phyloP scores from a whole-genome alignment of 1,140 invertebrate genomes.

The Drosophila ambigua region DNA sequence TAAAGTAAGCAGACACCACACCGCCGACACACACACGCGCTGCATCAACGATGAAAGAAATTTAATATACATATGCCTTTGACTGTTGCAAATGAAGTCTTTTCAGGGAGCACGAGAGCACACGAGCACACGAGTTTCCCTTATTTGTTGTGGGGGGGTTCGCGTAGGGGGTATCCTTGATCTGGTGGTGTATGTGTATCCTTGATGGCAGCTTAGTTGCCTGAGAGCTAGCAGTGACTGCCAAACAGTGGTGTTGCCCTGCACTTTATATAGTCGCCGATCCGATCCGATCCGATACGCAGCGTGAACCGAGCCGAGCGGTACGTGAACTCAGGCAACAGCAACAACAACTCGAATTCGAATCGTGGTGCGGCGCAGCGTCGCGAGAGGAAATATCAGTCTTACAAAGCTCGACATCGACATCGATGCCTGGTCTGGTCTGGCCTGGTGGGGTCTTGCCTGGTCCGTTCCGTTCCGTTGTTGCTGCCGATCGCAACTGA shows the following conservation, averaged over 20 bases:
- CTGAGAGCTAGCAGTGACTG: conserved; percentile 74
- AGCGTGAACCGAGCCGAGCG: conserved; percentile 14
- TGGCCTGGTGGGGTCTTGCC: conserved; percentile 5
- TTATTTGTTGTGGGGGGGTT: background rate
- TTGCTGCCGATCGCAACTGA: conserved; percentile 30
- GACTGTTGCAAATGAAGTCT: conserved; percentile 39
- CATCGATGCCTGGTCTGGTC: conserved; percentile 32
- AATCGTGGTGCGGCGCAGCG: conserved; percentile 8
- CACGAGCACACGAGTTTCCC: background rate
- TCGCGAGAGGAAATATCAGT: conserved; percentile 35
- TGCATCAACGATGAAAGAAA: conserved; percentile 34
- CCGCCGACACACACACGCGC: conserved; percentile 5
- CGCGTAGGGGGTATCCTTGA: background rate
- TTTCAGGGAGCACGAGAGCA: too few relatives aligned
- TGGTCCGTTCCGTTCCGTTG: conserved; percentile 4
- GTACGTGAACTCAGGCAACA: conserved; percentile 4
- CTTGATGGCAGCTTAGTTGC: conserved; percentile 43
- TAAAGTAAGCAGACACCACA: conserved; percentile 29
- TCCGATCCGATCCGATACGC: conserved; percentile 14
- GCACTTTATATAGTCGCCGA: conserved; percentile 64
- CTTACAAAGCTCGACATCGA: conserved; percentile 33
- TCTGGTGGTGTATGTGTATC: background rate
- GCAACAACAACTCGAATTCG: conserved; percentile 2
- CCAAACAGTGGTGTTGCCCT: conserved; percentile 52
- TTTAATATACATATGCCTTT: conserved; percentile 27